Evolutionary conservation across 2,113 vertebrate genomes (phyloP).

Genomic region (Passer montanus): DNA sequence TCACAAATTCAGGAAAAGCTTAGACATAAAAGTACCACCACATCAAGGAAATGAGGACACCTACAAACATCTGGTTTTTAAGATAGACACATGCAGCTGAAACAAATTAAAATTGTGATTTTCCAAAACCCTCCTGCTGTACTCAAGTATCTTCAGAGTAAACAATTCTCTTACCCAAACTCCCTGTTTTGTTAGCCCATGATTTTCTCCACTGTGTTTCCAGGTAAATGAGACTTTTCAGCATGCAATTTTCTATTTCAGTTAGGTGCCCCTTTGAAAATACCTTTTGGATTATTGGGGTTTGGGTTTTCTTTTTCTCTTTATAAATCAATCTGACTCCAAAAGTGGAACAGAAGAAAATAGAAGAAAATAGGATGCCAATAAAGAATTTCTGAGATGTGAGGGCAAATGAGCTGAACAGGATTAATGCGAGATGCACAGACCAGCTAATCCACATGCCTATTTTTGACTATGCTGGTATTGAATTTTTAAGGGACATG

Average conservation of each 20-base stretch:
- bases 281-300: neutral
- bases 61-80: neutral
- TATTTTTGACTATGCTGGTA: neutral
- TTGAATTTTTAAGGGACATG: neutral
- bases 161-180: neutral
- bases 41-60: neutral
- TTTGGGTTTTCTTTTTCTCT: neutral
- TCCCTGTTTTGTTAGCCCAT: neutral
- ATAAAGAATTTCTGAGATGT: neutral
- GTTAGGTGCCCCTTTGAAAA: neutral
- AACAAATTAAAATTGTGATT: neutral
- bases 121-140: neutral
- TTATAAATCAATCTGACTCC: neutral
- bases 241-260: neutral
- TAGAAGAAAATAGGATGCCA: neutral
- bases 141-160: neutral
- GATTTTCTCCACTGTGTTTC: neutral
- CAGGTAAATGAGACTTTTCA: neutral
- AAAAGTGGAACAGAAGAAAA: neutral
- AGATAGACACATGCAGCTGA: neutral
- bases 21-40: neutral
- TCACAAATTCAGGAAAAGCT: neutral
- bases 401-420: neutral
- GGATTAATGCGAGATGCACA: neutral
- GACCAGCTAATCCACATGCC: neutral